Conservation (phyloP, 2,888 invertebrate genomes). For the Alitta virens region DNA sequence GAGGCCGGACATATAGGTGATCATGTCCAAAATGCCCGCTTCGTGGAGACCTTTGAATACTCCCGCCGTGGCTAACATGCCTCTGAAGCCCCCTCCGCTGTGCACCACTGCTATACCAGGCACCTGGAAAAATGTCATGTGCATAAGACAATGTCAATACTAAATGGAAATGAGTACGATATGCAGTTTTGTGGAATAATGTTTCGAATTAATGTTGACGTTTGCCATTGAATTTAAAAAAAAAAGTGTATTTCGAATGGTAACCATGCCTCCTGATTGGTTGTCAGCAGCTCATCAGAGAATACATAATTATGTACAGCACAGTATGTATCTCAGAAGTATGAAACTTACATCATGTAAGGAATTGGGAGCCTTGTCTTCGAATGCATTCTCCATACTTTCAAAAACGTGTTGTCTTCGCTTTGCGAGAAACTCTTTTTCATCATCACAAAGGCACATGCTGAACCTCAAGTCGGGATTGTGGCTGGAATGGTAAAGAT, state of each 20-base stretch:
- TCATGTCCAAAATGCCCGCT: slow-evolving; percentile 54
- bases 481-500: slow-evolving; percentile 41
- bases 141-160: no score
- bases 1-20: slow-evolving; percentile 55
- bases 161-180: no score
- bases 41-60: slow-evolving; percentile 56
- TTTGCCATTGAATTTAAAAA: no score
- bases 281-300: no score
- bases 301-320: no score
- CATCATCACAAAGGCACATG: slow-evolving; percentile 54
- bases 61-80: slow-evolving; percentile 57
- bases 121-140: slow-evolving; percentile 50
- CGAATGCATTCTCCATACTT: slow-evolving; percentile 48
- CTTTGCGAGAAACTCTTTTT: slow-evolving; percentile 37
- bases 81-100: slow-evolving; percentile 60
- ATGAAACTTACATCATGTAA: no score
- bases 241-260: no score
- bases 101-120: slow-evolving; percentile 58
- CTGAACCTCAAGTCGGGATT: slow-evolving; percentile 57
- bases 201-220: no score
- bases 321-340: no score
- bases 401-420: slow-evolving; percentile 45
- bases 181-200: no score
- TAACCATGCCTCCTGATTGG: no score
- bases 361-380: slow-evolving; percentile 42